Conservation (phyloP, 2,888 invertebrate genomes). For the Carcina quercana region DNA sequence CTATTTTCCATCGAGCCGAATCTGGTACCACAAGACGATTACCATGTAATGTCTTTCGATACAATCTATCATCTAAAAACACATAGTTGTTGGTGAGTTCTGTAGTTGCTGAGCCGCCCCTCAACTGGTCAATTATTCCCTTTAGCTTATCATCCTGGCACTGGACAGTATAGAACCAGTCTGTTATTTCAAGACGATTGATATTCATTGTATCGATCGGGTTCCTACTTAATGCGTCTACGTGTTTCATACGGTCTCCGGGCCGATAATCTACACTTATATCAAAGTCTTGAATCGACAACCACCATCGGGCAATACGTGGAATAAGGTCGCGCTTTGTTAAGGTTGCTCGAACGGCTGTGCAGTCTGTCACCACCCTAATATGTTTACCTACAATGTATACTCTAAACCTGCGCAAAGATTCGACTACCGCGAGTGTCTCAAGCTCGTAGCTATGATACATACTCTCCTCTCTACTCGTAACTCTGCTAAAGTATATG, state of each 20-base stretch:
- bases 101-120: too few relatives aligned
- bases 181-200: too few relatives aligned
- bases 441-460: constrained; percentile 23
- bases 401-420: constrained; percentile 9
- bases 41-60: too few relatives aligned
- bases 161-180: too few relatives aligned
- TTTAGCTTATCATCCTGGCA: too few relatives aligned
- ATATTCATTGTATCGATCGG: too few relatives aligned
- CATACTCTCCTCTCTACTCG: constrained; percentile 7
- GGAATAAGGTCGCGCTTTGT: constrained; percentile 25
- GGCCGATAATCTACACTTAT: constrained; percentile 17
- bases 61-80: too few relatives aligned
- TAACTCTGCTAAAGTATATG: constrained; percentile 5
- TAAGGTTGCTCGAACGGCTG: constrained; percentile 22
- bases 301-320: constrained; percentile 29
- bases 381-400: constrained; percentile 16
- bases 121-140: too few relatives aligned
- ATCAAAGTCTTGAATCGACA: constrained; percentile 21
- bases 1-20: constrained; percentile 9
- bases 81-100: too few relatives aligned
- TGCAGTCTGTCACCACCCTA: constrained; percentile 27
- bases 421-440: constrained; percentile 10
- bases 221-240: constrained; percentile 26
- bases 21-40: constrained; percentile 13
- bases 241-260: constrained; percentile 21